Evolutionary conservation across 2,888 invertebrate genomes (phyloP).

Genomic region (Steinernema hermaphroditum): DNA sequence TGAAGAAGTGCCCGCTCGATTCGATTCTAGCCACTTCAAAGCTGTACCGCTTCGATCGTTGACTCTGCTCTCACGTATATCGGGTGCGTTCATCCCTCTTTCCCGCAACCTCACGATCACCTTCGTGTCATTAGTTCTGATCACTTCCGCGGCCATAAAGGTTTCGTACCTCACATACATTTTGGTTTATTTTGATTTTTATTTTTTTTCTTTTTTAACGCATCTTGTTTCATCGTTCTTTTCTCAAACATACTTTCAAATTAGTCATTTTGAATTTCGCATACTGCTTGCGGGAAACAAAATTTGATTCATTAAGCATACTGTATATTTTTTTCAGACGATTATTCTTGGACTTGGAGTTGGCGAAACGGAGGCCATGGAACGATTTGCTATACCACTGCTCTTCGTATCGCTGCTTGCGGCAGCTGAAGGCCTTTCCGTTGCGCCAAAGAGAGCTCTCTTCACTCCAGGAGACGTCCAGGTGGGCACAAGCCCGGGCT

Average conservation of each 20-base stretch:
- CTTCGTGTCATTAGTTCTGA: too few relatives aligned
- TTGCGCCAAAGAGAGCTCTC: conserved; percentile 25
- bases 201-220: too few relatives aligned
- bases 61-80: background rate
- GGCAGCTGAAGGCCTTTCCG: conserved; percentile 12
- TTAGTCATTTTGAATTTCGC: too few relatives aligned
- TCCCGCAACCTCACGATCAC: background rate
- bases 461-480: conserved; percentile 2
- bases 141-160: too few relatives aligned
- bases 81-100: background rate
- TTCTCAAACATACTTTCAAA: too few relatives aligned
- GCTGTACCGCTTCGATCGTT: conserved; percentile 6
- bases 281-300: too few relatives aligned
- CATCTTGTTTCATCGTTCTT: too few relatives aligned
- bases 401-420: background rate
- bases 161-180: too few relatives aligned
- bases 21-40: conserved; percentile 27
- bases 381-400: background rate
- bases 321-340: too few relatives aligned
- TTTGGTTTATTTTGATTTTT: too few relatives aligned
- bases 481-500: conserved; percentile 23
- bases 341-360: conserved; percentile 7
- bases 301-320: too few relatives aligned
- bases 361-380: conserved; percentile 4
- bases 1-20: conserved; percentile 24